Conservation (phyloP, 2,113 vertebrate species). For the Pycnonotus jocosus region DNA sequence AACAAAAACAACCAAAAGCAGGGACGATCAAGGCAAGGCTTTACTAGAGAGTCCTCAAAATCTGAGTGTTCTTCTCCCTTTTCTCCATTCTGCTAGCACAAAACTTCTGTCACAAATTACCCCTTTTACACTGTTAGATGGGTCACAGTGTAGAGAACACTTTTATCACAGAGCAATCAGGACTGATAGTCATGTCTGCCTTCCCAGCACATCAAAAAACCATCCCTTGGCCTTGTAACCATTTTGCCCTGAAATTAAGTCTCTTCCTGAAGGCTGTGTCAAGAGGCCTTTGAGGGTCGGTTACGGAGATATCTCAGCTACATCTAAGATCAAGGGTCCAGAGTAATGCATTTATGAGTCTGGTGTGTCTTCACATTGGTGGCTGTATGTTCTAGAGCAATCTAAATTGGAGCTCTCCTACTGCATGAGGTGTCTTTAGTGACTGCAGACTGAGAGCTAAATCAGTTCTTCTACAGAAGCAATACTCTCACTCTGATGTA, state of each 20-base stretch:
- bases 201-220: background rate
- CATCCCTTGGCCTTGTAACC: background rate
- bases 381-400: background rate
- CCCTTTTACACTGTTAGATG: background rate
- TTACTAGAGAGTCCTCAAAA: background rate
- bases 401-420: background rate
- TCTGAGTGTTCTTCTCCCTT: background rate
- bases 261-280: background rate
- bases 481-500: background rate
- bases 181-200: rapidly evolving
- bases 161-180: background rate
- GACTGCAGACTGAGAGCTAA: background rate
- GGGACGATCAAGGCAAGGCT: background rate
- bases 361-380: background rate
- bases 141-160: background rate
- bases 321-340: background rate
- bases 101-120: background rate
- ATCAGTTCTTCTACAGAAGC: background rate
- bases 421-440: background rate
- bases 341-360: background rate
- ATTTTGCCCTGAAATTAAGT: background rate
- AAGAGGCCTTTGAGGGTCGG: rapidly evolving
- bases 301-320: background rate
- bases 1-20: no score
- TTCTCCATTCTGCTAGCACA: background rate